These are phyloP conservation scores for Meghimatium bilineatum DNA, from an alignment of 2,888 invertebrate species.

Conservation along the genomic window DNA sequence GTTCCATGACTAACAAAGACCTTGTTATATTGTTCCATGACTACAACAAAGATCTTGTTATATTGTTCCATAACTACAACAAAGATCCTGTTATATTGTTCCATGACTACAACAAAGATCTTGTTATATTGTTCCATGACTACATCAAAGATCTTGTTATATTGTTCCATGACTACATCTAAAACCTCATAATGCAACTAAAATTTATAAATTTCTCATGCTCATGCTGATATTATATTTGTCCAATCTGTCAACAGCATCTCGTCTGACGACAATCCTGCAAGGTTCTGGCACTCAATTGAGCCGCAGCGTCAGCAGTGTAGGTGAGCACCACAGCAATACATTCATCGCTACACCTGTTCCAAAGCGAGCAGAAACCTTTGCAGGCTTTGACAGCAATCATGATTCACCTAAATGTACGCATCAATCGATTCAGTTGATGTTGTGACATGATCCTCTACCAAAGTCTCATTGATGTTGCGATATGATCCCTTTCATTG, in stretches of 20 bases:
- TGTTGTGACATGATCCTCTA: constrained; percentile 8
- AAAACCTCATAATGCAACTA: too few species aligned
- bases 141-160: too few species aligned
- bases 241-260: constrained; percentile 58
- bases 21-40: too few species aligned
- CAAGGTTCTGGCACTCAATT: constrained; percentile 83
- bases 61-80: too few species aligned
- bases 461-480: not conserved
- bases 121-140: too few species aligned
- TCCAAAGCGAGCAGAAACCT: constrained; percentile 95
- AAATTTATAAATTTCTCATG: too few species aligned
- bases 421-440: not conserved
- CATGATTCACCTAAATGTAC: constrained; percentile 62
- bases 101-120: too few species aligned
- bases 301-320: constrained; percentile 93
- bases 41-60: too few species aligned
- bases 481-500: not conserved
- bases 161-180: too few species aligned
- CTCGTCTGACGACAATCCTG: constrained; percentile 72
- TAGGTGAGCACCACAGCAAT: constrained; percentile 92
- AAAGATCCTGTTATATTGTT: too few species aligned
- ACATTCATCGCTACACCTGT: constrained; percentile 89
- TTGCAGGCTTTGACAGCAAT: constrained; percentile 90
- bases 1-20: too few species aligned
- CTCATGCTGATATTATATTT: too few species aligned